phyloP scores from a whole-genome alignment of 2,113 vertebrate species.

The Delphinapterus leucas region DNA sequence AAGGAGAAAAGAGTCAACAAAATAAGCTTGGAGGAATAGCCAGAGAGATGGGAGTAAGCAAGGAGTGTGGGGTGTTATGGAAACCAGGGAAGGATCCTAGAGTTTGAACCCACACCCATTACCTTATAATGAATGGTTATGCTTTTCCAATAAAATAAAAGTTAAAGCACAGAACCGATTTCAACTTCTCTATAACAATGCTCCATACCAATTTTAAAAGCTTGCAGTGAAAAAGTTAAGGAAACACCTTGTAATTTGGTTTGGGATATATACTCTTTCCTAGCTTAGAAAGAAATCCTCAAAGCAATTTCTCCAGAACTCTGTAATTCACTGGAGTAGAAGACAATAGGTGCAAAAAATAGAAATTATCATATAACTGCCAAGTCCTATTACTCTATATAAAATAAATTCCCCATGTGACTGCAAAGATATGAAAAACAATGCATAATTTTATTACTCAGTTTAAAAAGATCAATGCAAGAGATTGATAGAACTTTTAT shows the following conservation, averaged over 20 bases:
- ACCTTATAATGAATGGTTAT: constrained; percentile 13
- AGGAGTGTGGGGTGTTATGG: background rate
- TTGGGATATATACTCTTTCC: background rate
- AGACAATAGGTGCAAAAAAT: constrained; percentile 43
- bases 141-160: constrained; percentile 45
- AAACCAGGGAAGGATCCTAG: background rate
- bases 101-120: background rate
- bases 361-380: constrained; percentile 51
- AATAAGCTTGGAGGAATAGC: background rate
- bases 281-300: constrained; percentile 33
- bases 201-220: constrained; percentile 41
- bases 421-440: constrained; percentile 19
- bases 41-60: background rate
- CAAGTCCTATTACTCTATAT: constrained; percentile 31
- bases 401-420: constrained; percentile 37
- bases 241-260: constrained; percentile 38
- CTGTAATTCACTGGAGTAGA: constrained; percentile 16
- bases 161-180: constrained; percentile 33
- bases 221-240: constrained; percentile 16
- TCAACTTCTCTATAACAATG: constrained; percentile 17
- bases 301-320: constrained; percentile 16
- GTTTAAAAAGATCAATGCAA: constrained; percentile 38
- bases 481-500: background rate
- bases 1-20: background rate
- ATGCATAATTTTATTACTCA: background rate